Base-by-base conservation (phyloP, 2,797 vertebrate species). In the Acipenser transmontanus region DNA sequence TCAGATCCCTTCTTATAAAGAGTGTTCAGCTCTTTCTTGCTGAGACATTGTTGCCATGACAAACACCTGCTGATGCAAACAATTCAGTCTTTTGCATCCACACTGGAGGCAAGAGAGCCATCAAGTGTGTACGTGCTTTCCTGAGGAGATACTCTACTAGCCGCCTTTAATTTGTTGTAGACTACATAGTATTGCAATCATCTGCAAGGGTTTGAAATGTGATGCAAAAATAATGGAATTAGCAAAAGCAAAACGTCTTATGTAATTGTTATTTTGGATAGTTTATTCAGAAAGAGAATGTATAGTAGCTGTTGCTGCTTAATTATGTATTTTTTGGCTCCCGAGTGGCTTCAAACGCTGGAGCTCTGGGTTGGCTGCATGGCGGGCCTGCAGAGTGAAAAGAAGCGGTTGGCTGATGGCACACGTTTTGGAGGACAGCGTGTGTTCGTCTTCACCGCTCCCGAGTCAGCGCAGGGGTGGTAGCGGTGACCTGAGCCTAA, bases 141-240 rank as follows among this genome's bases (percentile, higher is more conserved):
- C 66, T 63, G 70, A 77, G 69, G 62, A 49, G 17, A 51, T 78
- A 50, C 70, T 68, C 64, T 63, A 47, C 34, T 11, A 7, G 0
- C 8, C 63, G 54, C 47, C 17, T 74, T 71, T 76, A 66, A 73
- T 77, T 75, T 80, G 66, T 61, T 63, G 59, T 57, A 51, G 68
- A 59, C 11, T 77, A 69, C 61, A 60, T 63, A 71, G 69, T 76
- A 66, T 0, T n/a, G 4, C n/a, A 14, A 12, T 66, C 73, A 34
- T 34, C 34, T 34, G 57, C 66, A n/a, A 9, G 49, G 20, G 70
- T 69, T 69, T 3, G 0, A 57, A 64, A 75, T 71, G 52, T 34
- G 61, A 64, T 63, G 50, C 70, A 67, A 72, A 68, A 70, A 1
- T 12, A 73, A 69, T 66, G 67, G 68, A 73, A 77, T 73, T 72